These are phyloP conservation scores for Macrosiphum euphorbiae DNA, from an alignment of 2,888 invertebrate species.

Conservation along the genomic window DNA sequence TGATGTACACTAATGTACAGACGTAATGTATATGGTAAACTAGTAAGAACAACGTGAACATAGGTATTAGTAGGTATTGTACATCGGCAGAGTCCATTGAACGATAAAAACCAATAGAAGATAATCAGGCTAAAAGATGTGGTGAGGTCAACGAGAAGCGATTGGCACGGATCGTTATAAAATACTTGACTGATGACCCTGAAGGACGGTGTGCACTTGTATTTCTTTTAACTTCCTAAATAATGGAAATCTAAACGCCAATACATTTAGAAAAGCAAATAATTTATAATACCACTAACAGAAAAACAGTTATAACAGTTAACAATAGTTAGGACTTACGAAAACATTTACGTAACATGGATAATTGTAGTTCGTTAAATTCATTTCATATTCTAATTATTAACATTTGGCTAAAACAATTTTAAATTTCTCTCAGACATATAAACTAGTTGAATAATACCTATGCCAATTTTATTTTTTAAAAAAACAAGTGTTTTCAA, in stretches of 20 bases:
- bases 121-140: slow-evolving; percentile 21
- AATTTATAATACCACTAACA: background rate
- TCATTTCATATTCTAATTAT: background rate
- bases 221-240: background rate
- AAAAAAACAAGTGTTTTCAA: slow-evolving; percentile 1
- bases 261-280: background rate
- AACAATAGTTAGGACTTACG: background rate
- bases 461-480: slow-evolving; percentile 21
- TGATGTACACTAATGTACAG: background rate
- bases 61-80: background rate
- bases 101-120: slow-evolving; percentile 7
- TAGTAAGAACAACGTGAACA: background rate
- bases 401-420: background rate
- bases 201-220: background rate
- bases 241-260: background rate
- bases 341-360: background rate
- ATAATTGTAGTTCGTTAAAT: background rate
- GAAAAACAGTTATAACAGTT: background rate
- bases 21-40: background rate
- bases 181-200: background rate
- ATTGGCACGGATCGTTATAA: slow-evolving; percentile 1
- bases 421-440: background rate
- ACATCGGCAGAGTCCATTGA: background rate
- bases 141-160: slow-evolving; percentile 45
- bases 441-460: background rate